phyloP scores from a whole-genome alignment of 2,888 invertebrate species.

The Bellardia bayeri region DNA sequence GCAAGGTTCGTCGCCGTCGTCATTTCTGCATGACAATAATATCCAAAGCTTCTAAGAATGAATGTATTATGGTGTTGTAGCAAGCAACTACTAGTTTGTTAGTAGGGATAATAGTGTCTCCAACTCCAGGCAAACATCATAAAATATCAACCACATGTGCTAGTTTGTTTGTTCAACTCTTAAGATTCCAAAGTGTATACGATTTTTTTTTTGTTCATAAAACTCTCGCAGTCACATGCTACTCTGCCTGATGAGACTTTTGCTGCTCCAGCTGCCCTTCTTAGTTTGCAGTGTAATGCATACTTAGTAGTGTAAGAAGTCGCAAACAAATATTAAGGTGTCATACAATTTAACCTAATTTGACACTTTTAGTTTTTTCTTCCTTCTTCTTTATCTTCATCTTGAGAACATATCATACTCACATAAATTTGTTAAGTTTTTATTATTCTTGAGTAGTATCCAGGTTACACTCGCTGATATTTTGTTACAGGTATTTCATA shows the following conservation, averaged over 20 bases:
- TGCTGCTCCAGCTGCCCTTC: conserved; percentile 1
- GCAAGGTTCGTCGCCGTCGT: background rate
- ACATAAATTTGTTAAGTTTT: conserved; percentile 55
- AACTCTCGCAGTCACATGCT: background rate
- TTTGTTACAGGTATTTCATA: background rate
- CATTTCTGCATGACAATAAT: conserved; percentile 35
- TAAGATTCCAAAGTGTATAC: conserved; percentile 1
- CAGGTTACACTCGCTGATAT: conserved; percentile 49
- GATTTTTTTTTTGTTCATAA: conserved; percentile 14
- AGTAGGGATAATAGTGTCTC: conserved; percentile 39
- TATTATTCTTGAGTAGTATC: conserved; percentile 5
- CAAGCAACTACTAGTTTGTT: background rate
- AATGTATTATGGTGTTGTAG: background rate
- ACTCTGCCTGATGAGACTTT: background rate
- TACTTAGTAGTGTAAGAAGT: background rate
- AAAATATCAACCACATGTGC: conserved; percentile 63
- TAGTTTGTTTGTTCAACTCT: conserved; percentile 51
- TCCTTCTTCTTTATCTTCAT: background rate
- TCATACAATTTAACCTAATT: conserved; percentile 83
- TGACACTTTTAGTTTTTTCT: conserved; percentile 75
- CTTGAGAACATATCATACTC: conserved; percentile 74
- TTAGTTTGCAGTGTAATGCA: conserved; percentile 38
- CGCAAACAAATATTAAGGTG: conserved; percentile 70
- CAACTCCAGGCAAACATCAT: conserved; percentile 37
- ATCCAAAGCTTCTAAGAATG: conserved; percentile 22